phyloP scores from a whole-genome alignment of 2,113 vertebrate genomes.

The Passer domesticus region DNA sequence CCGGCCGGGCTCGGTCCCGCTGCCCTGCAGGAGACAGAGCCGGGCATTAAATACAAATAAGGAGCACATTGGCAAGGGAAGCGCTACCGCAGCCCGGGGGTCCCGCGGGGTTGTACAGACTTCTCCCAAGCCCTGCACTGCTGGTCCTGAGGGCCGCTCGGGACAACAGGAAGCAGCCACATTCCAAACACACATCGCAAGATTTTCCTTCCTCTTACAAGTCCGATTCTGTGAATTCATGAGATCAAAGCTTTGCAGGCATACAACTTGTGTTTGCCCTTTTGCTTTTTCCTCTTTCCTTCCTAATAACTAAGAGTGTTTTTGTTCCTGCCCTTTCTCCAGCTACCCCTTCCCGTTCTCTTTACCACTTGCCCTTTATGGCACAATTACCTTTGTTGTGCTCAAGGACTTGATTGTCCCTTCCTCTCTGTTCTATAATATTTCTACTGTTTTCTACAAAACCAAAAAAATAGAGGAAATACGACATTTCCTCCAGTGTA shows the following conservation, averaged over 20 bases:
- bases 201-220: background rate
- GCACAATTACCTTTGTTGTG: background rate
- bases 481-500: background rate
- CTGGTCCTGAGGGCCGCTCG: rapidly evolving
- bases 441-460: background rate
- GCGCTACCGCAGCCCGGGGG: rapidly evolving
- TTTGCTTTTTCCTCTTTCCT: background rate
- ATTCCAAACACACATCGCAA: rapidly evolving
- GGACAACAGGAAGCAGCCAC: background rate
- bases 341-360: background rate
- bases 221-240: background rate
- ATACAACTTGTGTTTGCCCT: background rate
- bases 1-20: rapidly evolving
- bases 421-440: background rate
- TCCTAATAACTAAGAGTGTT: background rate
- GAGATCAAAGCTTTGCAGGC: background rate
- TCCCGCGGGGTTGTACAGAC: rapidly evolving
- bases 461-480: background rate
- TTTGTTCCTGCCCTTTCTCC: slow-evolving; percentile 4
- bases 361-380: background rate
- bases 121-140: rapidly evolving
- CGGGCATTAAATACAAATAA: background rate
- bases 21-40: rapidly evolving
- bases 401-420: background rate
- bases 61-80: background rate